Evolutionary conservation across 1,140 invertebrate genomes (phyloP).

Genomic region (Lepidurus couesii): DNA sequence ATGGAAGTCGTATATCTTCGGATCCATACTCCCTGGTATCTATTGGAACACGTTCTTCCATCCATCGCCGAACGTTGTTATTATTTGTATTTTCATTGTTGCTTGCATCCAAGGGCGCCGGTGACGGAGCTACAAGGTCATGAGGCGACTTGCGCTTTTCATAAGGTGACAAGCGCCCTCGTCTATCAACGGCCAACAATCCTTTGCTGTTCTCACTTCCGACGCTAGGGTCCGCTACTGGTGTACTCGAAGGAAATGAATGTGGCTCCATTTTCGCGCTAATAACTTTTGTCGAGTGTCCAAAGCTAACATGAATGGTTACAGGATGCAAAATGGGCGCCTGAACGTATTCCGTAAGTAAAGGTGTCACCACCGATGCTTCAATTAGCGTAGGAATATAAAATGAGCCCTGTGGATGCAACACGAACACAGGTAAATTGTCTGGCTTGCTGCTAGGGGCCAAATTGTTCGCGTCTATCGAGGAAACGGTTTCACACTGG

Average conservation of each 20-base stretch:
- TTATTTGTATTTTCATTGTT: neutral
- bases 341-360: conserved; percentile 41
- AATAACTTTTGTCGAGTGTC: conserved; percentile 33
- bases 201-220: neutral
- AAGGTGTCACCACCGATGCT: conserved; percentile 63
- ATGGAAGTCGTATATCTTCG: neutral
- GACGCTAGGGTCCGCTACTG: neutral
- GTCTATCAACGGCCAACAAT: neutral
- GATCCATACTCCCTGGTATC: neutral
- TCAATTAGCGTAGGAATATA: conserved; percentile 87
- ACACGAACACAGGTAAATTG: conserved; percentile 67
- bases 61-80: neutral
- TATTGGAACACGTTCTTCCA: neutral
- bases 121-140: neutral
- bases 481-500: conserved; percentile 35
- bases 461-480: conserved; percentile 38
- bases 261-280: neutral
- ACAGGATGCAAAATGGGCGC: conserved; percentile 76
- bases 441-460: neutral
- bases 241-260: neutral
- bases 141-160: conserved; percentile 3
- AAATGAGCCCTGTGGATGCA: conserved; percentile 78
- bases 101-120: neutral
- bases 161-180: neutral
- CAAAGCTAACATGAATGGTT: conserved; percentile 81